Conservation (phyloP, 2,888 invertebrate species). For the Athalia circularis region DNA sequence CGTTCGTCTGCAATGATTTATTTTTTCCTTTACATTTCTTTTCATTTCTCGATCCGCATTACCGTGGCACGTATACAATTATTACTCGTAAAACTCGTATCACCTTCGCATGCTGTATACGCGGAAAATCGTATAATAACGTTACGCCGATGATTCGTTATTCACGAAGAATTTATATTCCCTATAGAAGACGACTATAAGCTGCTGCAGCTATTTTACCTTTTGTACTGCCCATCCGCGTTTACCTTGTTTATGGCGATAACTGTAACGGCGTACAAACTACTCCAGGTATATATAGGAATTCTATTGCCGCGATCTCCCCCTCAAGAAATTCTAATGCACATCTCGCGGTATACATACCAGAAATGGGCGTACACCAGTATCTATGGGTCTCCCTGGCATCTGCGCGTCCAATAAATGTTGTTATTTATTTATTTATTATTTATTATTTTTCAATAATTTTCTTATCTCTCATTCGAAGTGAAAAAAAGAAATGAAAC, state of each 20-base stretch:
- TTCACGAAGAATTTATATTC: too few relatives aligned
- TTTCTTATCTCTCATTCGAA: neutral
- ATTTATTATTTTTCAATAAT: neutral
- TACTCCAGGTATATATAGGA: neutral
- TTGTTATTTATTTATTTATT: too few relatives aligned
- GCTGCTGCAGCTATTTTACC: too few relatives aligned
- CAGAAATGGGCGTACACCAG: neutral
- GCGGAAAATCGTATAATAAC: too few relatives aligned
- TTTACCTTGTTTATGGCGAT: constrained; percentile 40
- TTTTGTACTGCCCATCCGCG: constrained; percentile 3
- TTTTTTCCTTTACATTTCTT: too few relatives aligned
- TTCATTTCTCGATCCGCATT: too few relatives aligned
- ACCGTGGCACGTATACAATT: constrained; percentile 9
- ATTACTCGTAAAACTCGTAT: constrained; percentile 40
- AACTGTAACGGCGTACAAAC: constrained; percentile 23
- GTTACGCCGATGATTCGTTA: too few relatives aligned
- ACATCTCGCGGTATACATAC: neutral
- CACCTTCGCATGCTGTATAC: neutral
- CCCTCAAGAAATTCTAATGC: neutral
- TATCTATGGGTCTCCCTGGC: neutral
- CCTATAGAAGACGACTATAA: too few relatives aligned
- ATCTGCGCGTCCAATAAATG: too few relatives aligned
- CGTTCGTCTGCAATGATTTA: too few relatives aligned
- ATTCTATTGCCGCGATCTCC: neutral
- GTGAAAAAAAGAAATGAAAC: too few relatives aligned